Evolutionary conservation across 92 coral and sea anemone species (phyloP).

Genomic region (Hydrozoanthus gracilis): DNA sequence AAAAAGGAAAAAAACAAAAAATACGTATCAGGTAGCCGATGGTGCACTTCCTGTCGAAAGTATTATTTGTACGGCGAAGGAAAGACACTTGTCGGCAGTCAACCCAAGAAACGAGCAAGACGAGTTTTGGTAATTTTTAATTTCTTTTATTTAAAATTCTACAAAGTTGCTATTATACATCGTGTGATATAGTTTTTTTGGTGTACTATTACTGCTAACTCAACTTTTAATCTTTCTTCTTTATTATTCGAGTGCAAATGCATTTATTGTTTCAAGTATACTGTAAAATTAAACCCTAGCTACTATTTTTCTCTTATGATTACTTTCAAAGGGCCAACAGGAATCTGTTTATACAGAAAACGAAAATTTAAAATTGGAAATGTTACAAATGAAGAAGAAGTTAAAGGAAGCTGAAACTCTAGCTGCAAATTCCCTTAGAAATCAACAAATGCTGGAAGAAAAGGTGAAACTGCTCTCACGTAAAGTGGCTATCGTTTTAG

Average conservation of each 20-base stretch:
- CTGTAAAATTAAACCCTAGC: not conserved
- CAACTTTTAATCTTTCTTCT: not conserved
- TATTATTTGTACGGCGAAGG: not conserved
- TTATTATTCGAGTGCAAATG: not conserved
- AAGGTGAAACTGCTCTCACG: not conserved
- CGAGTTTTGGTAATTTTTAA: not conserved
- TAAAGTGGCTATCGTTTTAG: not conserved
- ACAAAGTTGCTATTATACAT: not conserved
- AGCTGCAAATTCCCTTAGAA: not conserved
- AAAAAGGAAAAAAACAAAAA: too few species aligned
- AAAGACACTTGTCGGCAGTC: not conserved
- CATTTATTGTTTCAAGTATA: not conserved
- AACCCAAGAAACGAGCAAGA: not conserved
- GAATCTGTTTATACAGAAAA: not conserved
- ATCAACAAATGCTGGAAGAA: not conserved
- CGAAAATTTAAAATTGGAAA: not conserved
- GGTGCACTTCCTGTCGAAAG: not conserved
- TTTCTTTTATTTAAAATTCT: too few species aligned
- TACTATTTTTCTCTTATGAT: not conserved
- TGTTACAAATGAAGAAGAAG: not conserved
- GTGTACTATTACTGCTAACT: not conserved
- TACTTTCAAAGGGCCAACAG: not conserved
- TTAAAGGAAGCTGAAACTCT: conserved; percentile 1
- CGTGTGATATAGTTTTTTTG: not conserved
- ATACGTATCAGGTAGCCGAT: too few species aligned